Evolutionary conservation across 1,140 invertebrate species (phyloP).

Genomic region (Protaetia brevitarsis): DNA sequence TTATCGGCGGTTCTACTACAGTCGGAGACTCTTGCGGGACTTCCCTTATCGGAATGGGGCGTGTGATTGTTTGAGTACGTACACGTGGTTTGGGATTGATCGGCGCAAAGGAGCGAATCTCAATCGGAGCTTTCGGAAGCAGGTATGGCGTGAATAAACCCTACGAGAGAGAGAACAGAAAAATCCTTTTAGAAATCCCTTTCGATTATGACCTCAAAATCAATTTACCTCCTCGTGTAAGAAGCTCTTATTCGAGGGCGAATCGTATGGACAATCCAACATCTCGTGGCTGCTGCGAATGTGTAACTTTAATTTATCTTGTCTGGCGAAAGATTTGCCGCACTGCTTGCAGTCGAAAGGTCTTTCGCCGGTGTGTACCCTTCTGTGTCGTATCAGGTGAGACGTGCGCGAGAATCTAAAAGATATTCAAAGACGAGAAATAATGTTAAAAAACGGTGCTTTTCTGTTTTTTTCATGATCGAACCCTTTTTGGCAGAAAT

Average conservation of each 20-base stretch:
- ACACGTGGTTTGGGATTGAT: neutral
- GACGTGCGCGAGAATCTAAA: constrained; percentile 61
- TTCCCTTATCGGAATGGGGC: neutral
- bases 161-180: neutral
- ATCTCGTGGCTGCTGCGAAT: constrained; percentile 39
- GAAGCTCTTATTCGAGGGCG: neutral
- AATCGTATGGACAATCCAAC: neutral
- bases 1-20: neutral
- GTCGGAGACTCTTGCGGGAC: neutral
- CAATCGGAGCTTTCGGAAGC: neutral
- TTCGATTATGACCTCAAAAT: neutral
- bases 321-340: constrained; percentile 63
- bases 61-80: neutral
- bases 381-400: constrained; percentile 70
- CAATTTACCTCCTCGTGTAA: neutral
- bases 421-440: neutral
- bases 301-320: constrained; percentile 59
- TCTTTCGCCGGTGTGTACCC: constrained; percentile 60
- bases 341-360: constrained; percentile 59
- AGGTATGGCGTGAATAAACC: neutral
- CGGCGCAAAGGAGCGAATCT: neutral
- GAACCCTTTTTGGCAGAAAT: constrained; percentile 41
- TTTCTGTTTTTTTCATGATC: neutral
- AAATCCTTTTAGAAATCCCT: neutral
- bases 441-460: neutral